Evolutionary conservation across 2,797 vertebrate species (phyloP).

Genomic region (Mionectes olivaceus): DNA sequence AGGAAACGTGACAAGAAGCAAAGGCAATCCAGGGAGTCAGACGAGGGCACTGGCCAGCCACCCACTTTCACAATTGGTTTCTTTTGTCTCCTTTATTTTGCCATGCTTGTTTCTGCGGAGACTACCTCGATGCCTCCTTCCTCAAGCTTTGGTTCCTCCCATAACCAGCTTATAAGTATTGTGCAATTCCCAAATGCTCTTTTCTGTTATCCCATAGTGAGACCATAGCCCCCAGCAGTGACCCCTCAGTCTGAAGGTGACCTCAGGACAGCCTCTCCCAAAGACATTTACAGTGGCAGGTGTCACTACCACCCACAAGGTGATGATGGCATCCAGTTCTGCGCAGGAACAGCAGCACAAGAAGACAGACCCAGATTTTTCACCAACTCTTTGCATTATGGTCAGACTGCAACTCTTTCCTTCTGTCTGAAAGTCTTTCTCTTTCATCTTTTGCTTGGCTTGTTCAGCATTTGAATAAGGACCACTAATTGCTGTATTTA

Average conservation of each 20-base stretch:
- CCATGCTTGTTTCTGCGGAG: background rate
- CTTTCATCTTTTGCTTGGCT: background rate
- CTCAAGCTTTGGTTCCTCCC: background rate
- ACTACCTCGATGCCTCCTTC: background rate
- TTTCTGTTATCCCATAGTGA: background rate
- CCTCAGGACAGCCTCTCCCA: background rate
- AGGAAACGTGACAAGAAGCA: background rate
- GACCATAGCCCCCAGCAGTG: background rate
- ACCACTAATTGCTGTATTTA: background rate
- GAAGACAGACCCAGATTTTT: background rate
- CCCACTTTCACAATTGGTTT: background rate
- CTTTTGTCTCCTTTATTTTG: background rate
- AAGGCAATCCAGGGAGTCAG: background rate
- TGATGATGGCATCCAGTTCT: background rate
- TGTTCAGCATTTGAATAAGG: background rate
- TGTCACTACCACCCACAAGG: background rate
- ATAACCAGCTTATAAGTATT: background rate
- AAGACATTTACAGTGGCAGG: rapidly evolving
- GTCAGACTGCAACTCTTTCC: background rate
- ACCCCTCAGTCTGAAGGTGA: background rate
- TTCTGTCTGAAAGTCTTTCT: background rate
- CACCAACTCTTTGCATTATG: rapidly evolving
- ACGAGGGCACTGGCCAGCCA: background rate
- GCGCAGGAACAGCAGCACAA: background rate
- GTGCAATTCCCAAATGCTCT: background rate